Percentiles rank a stretch among this genome's conserved stretches.
Conservation (phyloP, 1,140 invertebrate genomes). For the Patella vulgata region DNA sequence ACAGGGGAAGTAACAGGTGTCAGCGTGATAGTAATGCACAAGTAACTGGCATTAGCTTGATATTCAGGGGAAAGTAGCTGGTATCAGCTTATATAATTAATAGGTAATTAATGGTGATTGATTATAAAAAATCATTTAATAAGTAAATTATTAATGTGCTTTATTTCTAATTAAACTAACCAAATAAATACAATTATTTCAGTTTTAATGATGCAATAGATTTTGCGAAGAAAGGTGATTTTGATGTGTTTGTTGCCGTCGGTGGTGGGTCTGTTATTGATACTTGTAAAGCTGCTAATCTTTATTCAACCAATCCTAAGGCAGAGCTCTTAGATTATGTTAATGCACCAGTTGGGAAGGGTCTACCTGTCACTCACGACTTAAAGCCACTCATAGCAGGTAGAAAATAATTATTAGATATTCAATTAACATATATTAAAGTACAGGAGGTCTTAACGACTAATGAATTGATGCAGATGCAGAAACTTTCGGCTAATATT, state of each 20-base stretch:
- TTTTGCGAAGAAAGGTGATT: slow-evolving; percentile 74
- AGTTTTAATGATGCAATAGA: slow-evolving; percentile 82
- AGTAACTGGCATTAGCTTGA: too few species aligned
- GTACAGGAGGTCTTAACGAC: neutral
- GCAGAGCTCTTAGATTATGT: slow-evolving; percentile 92
- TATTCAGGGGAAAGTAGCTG: too few species aligned
- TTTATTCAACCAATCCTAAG: slow-evolving; percentile 81
- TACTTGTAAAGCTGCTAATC: slow-evolving; percentile 89
- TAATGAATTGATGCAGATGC: neutral
- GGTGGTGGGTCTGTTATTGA: slow-evolving; percentile 93
- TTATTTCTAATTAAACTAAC: too few species aligned
- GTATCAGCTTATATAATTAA: too few species aligned
- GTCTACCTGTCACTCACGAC: slow-evolving; percentile 77
- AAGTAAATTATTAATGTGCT: too few species aligned
- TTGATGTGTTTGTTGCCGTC: slow-evolving; percentile 88
- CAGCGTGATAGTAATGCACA: too few species aligned
- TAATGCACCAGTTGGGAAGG: slow-evolving; percentile 87
- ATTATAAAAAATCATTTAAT: too few species aligned
- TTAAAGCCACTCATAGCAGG: slow-evolving; percentile 87
- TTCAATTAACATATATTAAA: too few species aligned
- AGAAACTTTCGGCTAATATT: too few species aligned
- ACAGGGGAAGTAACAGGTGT: too few species aligned
- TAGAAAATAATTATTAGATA: slow-evolving; percentile 57
- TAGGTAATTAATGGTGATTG: too few species aligned
- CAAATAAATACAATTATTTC: slow-evolving; percentile 59